A percentile compares a stretch with the other conserved stretches of the same genome.
Evolutionary conservation across 2,113 vertebrate species (phyloP).

Genomic region (Anas platyrhynchos): DNA sequence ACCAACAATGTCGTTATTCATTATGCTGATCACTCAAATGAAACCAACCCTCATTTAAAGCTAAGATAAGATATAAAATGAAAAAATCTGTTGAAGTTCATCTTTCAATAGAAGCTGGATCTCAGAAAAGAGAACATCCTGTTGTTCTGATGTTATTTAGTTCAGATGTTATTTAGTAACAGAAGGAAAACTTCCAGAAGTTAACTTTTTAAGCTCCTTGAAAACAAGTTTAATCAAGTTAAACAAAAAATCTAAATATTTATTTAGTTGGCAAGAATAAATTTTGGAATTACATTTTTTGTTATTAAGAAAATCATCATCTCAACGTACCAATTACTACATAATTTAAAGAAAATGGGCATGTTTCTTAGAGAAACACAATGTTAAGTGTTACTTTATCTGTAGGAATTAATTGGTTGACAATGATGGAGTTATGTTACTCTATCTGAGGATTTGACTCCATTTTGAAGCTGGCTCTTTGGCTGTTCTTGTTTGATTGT

Average conservation of each 20-base stretch:
- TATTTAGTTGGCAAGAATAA: neutral
- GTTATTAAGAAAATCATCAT: neutral
- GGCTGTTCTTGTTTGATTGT: neutral
- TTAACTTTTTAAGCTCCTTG: neutral
- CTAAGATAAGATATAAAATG: conserved; percentile 8
- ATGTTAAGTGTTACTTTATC: neutral
- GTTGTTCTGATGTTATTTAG: conserved; percentile 35
- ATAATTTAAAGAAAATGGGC: neutral
- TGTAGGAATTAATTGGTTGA: neutral
- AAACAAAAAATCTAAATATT: conserved; percentile 9
- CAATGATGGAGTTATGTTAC: neutral
- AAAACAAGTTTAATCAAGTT: neutral
- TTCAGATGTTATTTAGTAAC: conserved; percentile 60
- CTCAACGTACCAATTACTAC: neutral
- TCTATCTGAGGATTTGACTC: neutral
- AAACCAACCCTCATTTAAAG: neutral
- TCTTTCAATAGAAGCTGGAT: conserved; percentile 3
- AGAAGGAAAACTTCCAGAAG: conserved; percentile 38
- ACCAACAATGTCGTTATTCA: neutral
- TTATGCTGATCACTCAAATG: neutral
- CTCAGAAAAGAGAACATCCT: neutral
- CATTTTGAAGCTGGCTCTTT: neutral
- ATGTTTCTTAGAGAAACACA: neutral
- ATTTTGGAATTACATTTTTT: neutral
- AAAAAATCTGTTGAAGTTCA: conserved; percentile 38